Percentiles rank a stretch among this genome's conserved stretches.
These are phyloP conservation scores for Hydrotaea diabolus DNA, from an alignment of 2,888 invertebrate genomes.

Conservation along the genomic window DNA sequence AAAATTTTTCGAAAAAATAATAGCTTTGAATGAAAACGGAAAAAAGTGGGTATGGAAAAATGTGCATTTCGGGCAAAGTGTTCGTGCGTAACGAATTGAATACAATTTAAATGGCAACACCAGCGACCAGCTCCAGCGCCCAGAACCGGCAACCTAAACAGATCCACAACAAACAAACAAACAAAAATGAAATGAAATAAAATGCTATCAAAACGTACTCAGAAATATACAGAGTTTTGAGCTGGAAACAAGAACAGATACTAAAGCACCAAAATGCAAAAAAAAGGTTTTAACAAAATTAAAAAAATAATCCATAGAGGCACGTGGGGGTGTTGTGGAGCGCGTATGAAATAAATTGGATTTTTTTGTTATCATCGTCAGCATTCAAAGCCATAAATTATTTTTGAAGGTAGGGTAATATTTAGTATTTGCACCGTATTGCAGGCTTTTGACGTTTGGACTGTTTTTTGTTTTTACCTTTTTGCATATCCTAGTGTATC, in stretches of 20 bases:
- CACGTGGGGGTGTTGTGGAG: background rate
- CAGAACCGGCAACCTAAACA: too few species aligned
- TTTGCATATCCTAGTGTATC: too few species aligned
- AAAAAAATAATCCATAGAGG: background rate
- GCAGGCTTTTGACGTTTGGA: too few species aligned
- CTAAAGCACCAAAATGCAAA: too few species aligned
- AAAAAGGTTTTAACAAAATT: conserved; percentile 4
- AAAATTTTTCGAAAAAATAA: background rate
- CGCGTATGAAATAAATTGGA: background rate
- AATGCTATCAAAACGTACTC: background rate
- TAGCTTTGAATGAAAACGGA: background rate
- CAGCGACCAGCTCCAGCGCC: background rate
- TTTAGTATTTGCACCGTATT: background rate
- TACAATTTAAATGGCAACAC: conserved; percentile 42
- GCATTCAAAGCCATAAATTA: background rate
- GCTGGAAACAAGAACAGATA: background rate
- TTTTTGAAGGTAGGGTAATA: background rate
- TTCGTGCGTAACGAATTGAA: conserved; percentile 70
- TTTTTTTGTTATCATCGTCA: background rate
- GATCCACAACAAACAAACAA: background rate
- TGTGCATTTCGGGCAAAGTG: conserved; percentile 52
- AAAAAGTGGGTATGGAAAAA: background rate
- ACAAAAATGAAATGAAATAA: background rate
- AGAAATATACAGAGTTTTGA: background rate
- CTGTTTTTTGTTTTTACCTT: too few species aligned